Evolutionary conservation across 2,113 vertebrate species (phyloP).

Genomic region (Rhinoderma darwinii): DNA sequence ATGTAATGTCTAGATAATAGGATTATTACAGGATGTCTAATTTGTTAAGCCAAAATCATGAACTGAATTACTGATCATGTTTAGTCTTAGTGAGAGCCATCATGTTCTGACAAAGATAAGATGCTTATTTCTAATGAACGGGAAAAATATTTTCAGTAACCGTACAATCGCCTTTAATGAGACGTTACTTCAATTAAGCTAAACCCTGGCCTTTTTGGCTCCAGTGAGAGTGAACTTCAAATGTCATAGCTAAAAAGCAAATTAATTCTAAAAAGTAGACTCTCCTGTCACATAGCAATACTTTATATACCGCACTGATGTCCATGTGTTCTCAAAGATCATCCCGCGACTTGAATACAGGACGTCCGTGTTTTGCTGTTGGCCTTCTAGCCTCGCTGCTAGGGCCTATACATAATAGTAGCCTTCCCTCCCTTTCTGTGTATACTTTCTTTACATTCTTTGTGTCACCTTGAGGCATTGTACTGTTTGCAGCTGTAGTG

Average conservation of each 20-base stretch:
- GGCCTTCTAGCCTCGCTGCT: not conserved
- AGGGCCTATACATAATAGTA: not conserved
- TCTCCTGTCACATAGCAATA: not conserved
- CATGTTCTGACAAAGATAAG: constrained; percentile 31
- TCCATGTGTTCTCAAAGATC: not conserved
- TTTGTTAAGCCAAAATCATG: constrained; percentile 48
- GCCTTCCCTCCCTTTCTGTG: not conserved
- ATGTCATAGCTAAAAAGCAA: not conserved
- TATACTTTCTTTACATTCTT: not conserved
- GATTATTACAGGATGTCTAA: constrained; percentile 51
- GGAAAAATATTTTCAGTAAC: constrained; percentile 6
- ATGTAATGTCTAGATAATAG: constrained; percentile 40
- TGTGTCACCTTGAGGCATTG: not conserved
- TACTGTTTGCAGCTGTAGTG: no score
- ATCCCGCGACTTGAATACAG: not conserved
- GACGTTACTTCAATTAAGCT: constrained; percentile 5
- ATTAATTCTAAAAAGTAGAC: not conserved
- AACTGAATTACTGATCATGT: constrained; percentile 38
- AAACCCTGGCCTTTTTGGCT: constrained; percentile 1
- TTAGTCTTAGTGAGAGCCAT: not conserved
- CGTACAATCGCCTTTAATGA: not conserved
- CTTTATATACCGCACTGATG: not conserved
- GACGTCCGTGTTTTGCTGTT: not conserved
- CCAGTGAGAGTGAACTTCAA: not conserved
- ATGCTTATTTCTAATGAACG: constrained; percentile 18